These are phyloP conservation scores for Nematopogon swammerdamellus DNA, from an alignment of 2,888 invertebrate genomes.

Conservation along the genomic window DNA sequence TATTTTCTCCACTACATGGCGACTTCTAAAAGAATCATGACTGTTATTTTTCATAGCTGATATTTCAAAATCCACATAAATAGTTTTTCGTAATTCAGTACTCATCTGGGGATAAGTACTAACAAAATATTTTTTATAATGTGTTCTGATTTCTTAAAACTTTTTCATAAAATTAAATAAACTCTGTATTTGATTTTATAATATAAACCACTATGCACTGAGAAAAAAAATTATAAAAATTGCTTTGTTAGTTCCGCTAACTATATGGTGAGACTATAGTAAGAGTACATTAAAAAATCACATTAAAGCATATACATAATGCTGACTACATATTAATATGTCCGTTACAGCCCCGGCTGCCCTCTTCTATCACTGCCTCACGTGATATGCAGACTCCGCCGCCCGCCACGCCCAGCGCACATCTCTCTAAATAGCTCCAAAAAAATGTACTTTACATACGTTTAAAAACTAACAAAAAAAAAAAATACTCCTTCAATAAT, in stretches of 20 bases:
- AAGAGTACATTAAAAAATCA: slow-evolving; percentile 59
- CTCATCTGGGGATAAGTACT: slow-evolving; percentile 40
- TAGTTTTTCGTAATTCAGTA: slow-evolving; percentile 24
- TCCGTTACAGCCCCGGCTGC: slow-evolving; percentile 38
- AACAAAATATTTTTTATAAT: slow-evolving; percentile 47
- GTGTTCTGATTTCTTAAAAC: slow-evolving; percentile 15
- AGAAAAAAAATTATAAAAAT: slow-evolving; percentile 39
- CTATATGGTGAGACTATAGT: slow-evolving; percentile 54
- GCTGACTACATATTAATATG: slow-evolving; percentile 49
- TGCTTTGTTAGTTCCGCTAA: slow-evolving; percentile 53
- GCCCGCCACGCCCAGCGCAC: no score
- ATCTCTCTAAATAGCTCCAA: no score
- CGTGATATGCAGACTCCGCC: no score
- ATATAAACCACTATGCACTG: slow-evolving; percentile 52
- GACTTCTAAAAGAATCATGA: slow-evolving; percentile 58
- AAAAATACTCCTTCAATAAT: not conserved
- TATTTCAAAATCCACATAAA: slow-evolving; percentile 43
- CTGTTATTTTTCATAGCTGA: slow-evolving; percentile 35
- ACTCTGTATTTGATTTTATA: slow-evolving; percentile 52
- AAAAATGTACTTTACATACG: no score
- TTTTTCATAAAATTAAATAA: slow-evolving; percentile 54
- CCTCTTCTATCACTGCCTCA: not conserved
- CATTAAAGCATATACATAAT: slow-evolving; percentile 60
- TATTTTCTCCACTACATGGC: slow-evolving; percentile 60
- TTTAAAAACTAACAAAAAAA: no score